Base-by-base conservation (phyloP, 2,797 vertebrate species). In the Acanthiza pusilla region DNA sequence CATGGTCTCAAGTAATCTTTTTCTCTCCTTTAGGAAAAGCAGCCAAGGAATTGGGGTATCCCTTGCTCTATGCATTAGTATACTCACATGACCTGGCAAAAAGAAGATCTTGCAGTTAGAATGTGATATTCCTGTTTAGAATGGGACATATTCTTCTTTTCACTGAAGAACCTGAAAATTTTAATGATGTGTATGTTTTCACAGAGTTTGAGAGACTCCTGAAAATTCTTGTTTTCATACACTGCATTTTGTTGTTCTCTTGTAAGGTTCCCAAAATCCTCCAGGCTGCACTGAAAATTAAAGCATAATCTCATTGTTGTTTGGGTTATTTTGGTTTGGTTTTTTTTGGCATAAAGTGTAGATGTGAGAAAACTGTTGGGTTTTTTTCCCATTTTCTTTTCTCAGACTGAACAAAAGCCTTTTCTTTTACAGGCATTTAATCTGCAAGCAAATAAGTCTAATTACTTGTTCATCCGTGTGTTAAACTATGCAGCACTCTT, bases 401-500 rank as follows among this genome's bases (percentile, higher is more conserved):
- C 50, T 74, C 10, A 48, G 15, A 16, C 43, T 53, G 81, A 92
- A 88, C 51, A 83, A 81, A 92, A 89, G 29, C 48, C 30, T 84
- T 93, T 93, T 89, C 13, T 95, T 91, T 81, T 86, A 66, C 47
- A 89, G 48, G n/a, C 76, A 50, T 92, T 96, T 95, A 92, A 91
- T 81, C 73, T 0, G 0, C 70, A 94, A 94, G 89, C 82, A 94
- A 93, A 3, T 86, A 94, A 87, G 58, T 91, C 62, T 94, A 93
- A 96, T 95, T 88, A 94, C 61, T 91, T 93, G 79, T 88, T 94
- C 91, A 93, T 72, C 73, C 13, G 1, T 86, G 79, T 95, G 51
- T 91, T 96, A 73, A 96, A 92, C 85, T 88, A 14, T 57, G 82
- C n/a, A 68, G 58, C 21, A 48, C 34, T 66, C 47, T 85, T 62